Base-by-base conservation (phyloP, 2,888 invertebrate genomes). In the Sialis fuliginosa region DNA sequence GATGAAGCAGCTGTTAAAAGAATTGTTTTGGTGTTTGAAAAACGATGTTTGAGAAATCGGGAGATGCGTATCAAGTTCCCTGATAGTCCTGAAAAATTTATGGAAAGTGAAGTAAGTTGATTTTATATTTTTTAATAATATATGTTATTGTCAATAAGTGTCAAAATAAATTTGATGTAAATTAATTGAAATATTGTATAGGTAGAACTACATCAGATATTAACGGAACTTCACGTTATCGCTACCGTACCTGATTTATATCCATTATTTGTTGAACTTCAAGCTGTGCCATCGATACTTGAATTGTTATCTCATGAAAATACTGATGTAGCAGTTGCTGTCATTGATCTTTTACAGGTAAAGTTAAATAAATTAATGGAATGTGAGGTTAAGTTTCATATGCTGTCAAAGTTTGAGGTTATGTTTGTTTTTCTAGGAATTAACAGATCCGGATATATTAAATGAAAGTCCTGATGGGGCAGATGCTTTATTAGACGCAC, bases 61-160 rank as follows among this genome's bases (percentile, higher is more conserved):
- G 97, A 98, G 67, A 89, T 96, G 86, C 75, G 98, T 52, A 96
- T 98, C 9, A 98, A 99, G 66, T 97, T 92, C 65, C 89, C 95
- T 0, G 97, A 96, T 61, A 81, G 84, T 57, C 91, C 96, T 6
- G 92, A 95, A 62, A 96, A 95, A 73, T 98, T 98, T 63, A 95
- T 98, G 83, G 85, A 98, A 56, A 95, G 96, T 49, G 98, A 98
- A 69, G 72, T 97, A 65, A 53, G 51, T 22, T n/a, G n/a, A n/a
- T n/a, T n/a, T n/a, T n/a, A n/a, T n/a, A n/a, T n/a, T n/a, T n/a
- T n/a, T n/a, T n/a, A n/a, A n/a, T n/a, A n/a, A n/a, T n/a, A n/a
- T n/a, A n/a, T n/a, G n/a, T n/a, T n/a, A n/a, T n/a, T n/a, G n/a
- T n/a, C n/a, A n/a, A n/a, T n/a, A n/a, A n/a, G n/a, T n/a, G n/a